Evolutionary conservation across 2,888 invertebrate species (phyloP).

Genomic region (Emesis furor): DNA sequence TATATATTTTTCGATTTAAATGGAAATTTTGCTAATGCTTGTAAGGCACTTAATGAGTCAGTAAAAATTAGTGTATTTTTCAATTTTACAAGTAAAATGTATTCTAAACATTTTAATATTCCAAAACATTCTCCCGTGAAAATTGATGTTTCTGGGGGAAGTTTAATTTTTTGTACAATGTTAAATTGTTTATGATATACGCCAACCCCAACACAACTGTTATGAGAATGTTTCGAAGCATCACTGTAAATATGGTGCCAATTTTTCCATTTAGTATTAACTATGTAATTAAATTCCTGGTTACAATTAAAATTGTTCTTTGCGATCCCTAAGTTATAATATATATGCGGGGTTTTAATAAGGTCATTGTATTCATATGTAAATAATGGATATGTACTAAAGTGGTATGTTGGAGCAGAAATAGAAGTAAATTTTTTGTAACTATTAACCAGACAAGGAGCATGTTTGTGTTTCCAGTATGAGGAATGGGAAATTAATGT

Average conservation of each 20-base stretch:
- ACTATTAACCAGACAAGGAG: background rate
- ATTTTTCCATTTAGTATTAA: slow-evolving; percentile 12
- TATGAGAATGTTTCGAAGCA: slow-evolving; percentile 13
- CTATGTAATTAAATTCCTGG: slow-evolving; percentile 14
- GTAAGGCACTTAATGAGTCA: slow-evolving; percentile 27
- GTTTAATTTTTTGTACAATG: slow-evolving; percentile 29
- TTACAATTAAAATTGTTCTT: slow-evolving; percentile 8
- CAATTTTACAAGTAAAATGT: slow-evolving; percentile 16
- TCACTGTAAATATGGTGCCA: slow-evolving; percentile 32
- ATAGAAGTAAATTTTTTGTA: background rate
- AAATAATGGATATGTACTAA: slow-evolving; percentile 1
- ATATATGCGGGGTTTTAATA: background rate
- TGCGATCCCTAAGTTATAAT: slow-evolving; percentile 1
- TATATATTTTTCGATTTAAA: slow-evolving; percentile 18
- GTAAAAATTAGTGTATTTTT: slow-evolving; percentile 8
- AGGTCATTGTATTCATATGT: background rate
- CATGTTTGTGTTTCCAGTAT: background rate
- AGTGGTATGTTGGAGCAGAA: background rate
- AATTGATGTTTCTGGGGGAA: slow-evolving; percentile 32
- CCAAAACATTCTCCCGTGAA: slow-evolving; percentile 36
- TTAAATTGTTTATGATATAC: slow-evolving; percentile 15
- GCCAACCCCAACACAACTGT: slow-evolving; percentile 15
- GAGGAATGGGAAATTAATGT: background rate
- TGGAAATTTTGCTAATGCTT: background rate
- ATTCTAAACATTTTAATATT: slow-evolving; percentile 24